Evolutionary conservation across 2,888 invertebrate genomes (phyloP).

Genomic region (Drosophila setosimentum): DNA sequence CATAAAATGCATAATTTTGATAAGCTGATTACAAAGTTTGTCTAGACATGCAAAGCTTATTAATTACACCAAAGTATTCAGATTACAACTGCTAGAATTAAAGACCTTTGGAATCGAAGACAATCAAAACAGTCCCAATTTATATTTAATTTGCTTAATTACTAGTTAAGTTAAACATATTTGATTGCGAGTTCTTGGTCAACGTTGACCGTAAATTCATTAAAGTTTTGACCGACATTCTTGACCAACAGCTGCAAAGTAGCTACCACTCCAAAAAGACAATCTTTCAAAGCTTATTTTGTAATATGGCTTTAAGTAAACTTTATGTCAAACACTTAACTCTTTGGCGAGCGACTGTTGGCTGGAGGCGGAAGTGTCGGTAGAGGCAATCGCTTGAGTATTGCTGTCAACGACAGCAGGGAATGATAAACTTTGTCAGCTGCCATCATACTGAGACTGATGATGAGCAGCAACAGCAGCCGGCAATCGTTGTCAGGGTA

Average conservation of each 20-base stretch:
- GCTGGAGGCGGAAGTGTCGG: not conserved
- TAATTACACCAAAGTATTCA: constrained; percentile 2
- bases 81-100: not conserved
- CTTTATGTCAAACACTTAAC: constrained; percentile 53
- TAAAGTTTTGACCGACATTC: constrained; percentile 21
- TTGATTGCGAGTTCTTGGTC: constrained; percentile 35
- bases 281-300: constrained; percentile 56
- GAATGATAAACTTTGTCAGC: constrained; percentile 56
- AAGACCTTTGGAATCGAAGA: not conserved
- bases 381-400: not conserved
- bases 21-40: constrained; percentile 1
- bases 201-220: not conserved
- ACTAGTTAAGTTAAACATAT: constrained; percentile 56
- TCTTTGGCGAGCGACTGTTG: constrained; percentile 22
- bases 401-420: constrained; percentile 27
- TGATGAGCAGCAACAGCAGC: constrained; percentile 30
- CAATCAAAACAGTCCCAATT: constrained; percentile 1
- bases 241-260: constrained; percentile 6
- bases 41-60: not conserved
- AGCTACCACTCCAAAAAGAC: constrained; percentile 16
- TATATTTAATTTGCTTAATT: constrained; percentile 52
- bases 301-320: constrained; percentile 33
- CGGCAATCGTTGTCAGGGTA: constrained; percentile 14
- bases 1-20: not conserved
- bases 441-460: constrained; percentile 31